Evolutionary conservation across 2,888 invertebrate genomes (phyloP), one percentile per base, ranked within the genome.

Genomic region (Campaea margaritaria): DNA sequence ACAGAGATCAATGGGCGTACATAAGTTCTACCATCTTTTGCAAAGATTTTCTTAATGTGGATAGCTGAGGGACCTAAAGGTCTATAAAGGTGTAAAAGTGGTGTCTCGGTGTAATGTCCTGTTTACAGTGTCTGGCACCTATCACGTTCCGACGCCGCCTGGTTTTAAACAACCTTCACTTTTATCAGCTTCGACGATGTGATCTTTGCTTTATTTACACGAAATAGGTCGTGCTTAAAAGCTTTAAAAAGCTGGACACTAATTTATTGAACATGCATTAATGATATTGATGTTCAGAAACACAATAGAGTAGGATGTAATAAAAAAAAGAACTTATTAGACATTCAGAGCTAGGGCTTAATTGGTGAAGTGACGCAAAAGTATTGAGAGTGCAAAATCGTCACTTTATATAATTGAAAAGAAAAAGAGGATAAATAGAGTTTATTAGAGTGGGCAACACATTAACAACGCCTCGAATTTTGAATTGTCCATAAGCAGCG

Each of bases 131-230:
- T 55, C 34, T 59, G 58, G 55, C 60, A 65, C 65, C 64, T 63
- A 67, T 63, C 69, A 66, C 62, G 61, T 61, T 43, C 45, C 14
- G 51, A 34, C 47, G 21, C 21, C 21, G n/a, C n/a, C n/a, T n/a
- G 57, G 59, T 65, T 62, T 64, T 43, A 59, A 62, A 62, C 61
- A 56, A 69, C 63, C 57, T 64, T 64, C 58, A 64, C 62, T 67
- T 65, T 67, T 62, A 58, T 44, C 55, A n/a, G 45, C 9, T 13
- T 48, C 42, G 28, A 38, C 47, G n/a, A 57, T 47, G 48, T 50
- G 58, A 56, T 52, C 39, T 44, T 59, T 48, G 44, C 31, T 63
- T 54, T 56, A 65, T 60, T 46, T 34, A n/a, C 34, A 44, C 16
- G 15, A 63, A 51, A 64, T 52, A 44, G 59, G 50, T 50, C 58